A percentile compares a stretch with the other conserved stretches of the same genome.
phyloP scores from a whole-genome alignment of 2,113 vertebrate species.

The Tretioscincus oriximinensis region DNA sequence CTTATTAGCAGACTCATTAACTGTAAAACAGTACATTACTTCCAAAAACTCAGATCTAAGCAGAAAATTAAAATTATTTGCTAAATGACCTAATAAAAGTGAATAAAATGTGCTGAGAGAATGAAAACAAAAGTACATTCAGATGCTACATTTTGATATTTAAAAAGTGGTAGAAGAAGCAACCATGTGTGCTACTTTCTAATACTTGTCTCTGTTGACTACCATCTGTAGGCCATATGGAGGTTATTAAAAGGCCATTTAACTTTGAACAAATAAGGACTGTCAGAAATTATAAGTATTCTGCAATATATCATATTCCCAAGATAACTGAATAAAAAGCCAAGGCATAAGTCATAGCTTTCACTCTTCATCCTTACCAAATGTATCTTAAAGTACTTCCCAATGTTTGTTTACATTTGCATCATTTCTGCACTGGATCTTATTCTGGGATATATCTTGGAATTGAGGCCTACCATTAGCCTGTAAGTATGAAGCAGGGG shows the following conservation, averaged over 20 bases:
- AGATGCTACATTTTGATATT: slow-evolving; percentile 45
- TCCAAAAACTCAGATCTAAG: slow-evolving; percentile 80
- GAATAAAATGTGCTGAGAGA: slow-evolving; percentile 75
- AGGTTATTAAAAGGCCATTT: slow-evolving; percentile 25
- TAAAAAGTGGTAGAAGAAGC: slow-evolving; percentile 34
- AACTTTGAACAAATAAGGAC: slow-evolving; percentile 11
- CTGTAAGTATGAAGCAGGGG: too few relatives aligned
- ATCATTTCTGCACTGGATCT: not conserved
- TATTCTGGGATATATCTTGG: too few relatives aligned
- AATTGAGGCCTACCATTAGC: too few relatives aligned
- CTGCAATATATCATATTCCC: not conserved
- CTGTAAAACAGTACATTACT: slow-evolving; percentile 78
- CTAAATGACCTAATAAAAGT: slow-evolving; percentile 80
- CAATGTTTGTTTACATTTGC: not conserved
- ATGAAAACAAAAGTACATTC: slow-evolving; percentile 63
- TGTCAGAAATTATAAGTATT: not conserved
- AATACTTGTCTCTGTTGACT: slow-evolving; percentile 22
- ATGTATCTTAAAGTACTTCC: not conserved
- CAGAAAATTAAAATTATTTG: slow-evolving; percentile 84
- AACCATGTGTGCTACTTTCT: slow-evolving; percentile 36
- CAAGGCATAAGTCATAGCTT: not conserved
- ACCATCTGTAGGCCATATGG: slow-evolving; percentile 30
- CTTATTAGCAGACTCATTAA: slow-evolving; percentile 80
- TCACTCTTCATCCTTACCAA: not conserved
- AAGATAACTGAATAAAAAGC: not conserved